A percentile compares a stretch with the other conserved stretches of the same genome.
phyloP scores from a whole-genome alignment of 2,888 invertebrate species.

The Tridacna crocea region DNA sequence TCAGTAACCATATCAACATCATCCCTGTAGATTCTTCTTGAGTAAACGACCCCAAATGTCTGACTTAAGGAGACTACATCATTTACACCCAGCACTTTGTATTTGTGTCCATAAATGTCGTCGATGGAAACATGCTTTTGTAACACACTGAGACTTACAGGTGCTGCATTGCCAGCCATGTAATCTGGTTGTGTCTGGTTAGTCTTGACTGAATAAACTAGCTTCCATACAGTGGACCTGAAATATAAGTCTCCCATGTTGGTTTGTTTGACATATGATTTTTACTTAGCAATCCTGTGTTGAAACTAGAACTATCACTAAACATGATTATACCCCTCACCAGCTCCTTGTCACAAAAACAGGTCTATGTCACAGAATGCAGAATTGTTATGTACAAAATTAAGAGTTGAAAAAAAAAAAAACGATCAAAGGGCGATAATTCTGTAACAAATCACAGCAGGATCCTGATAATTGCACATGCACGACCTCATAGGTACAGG shows the following conservation, averaged over 20 bases:
- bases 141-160: slow-evolving; percentile 19
- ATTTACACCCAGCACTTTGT: slow-evolving; percentile 27
- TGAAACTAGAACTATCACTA: too few species aligned
- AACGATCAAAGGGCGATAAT: too few species aligned
- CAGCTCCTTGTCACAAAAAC: too few species aligned
- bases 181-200: slow-evolving; percentile 17
- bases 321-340: too few species aligned
- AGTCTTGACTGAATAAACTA: slow-evolving; percentile 53
- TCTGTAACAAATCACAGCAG: too few species aligned
- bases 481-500: too few species aligned
- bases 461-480: too few species aligned
- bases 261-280: too few species aligned
- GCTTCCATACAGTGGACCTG: slow-evolving; percentile 44
- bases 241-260: background rate
- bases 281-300: too few species aligned
- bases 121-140: slow-evolving; percentile 37
- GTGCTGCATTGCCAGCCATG: slow-evolving; percentile 44
- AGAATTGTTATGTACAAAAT: too few species aligned
- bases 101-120: slow-evolving; percentile 36
- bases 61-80: slow-evolving; percentile 34
- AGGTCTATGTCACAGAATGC: too few species aligned
- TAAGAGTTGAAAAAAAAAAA: too few species aligned
- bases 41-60: slow-evolving; percentile 51
- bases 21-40: slow-evolving; percentile 40
- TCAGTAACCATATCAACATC: slow-evolving; percentile 37